Evolutionary conservation across 1,140 invertebrate species (phyloP).

Genomic region (Drosophila obscura): DNA sequence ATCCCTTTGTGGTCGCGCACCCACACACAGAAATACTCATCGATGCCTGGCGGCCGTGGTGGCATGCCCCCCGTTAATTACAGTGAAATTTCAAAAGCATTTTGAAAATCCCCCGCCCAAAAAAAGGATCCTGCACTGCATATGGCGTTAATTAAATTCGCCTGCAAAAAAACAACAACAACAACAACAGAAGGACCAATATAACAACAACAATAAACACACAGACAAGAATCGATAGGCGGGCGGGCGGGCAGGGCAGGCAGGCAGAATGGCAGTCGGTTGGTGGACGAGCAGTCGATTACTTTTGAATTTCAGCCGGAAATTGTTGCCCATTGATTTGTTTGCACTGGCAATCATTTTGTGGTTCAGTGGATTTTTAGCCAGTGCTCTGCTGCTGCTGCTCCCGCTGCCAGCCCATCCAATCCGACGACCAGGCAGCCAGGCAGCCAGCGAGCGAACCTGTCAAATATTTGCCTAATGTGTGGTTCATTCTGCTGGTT

Average conservation of each 20-base stretch:
- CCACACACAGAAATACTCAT: background rate
- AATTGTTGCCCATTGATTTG: constrained; percentile 56
- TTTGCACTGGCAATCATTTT: constrained; percentile 74
- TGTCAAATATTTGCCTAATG: constrained; percentile 80
- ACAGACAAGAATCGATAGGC: too few species aligned
- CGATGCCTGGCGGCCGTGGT: constrained; percentile 34
- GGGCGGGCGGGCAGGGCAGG: too few species aligned
- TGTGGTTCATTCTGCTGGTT: constrained; percentile 68
- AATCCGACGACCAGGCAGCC: too few species aligned
- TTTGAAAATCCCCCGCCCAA: constrained; percentile 26
- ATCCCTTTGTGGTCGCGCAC: constrained; percentile 22
- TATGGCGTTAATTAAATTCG: constrained; percentile 53
- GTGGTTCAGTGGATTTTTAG: constrained; percentile 63
- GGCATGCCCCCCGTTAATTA: constrained; percentile 33
- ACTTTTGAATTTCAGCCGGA: constrained; percentile 54
- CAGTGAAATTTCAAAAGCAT: constrained; percentile 46
- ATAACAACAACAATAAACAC: background rate
- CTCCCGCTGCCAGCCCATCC: background rate
- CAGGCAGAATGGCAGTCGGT: too few species aligned
- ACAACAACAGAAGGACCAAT: constrained; percentile 11
- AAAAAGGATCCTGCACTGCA: constrained; percentile 24
- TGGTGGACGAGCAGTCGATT: constrained; percentile 43
- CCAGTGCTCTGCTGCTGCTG: background rate
- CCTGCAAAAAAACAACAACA: constrained; percentile 22
- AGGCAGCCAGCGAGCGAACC: constrained; percentile 23